Evolutionary conservation across 53 echinoderm and acorn worm genomes (phyloP).

Genomic region (Astropecten irregularis): DNA sequence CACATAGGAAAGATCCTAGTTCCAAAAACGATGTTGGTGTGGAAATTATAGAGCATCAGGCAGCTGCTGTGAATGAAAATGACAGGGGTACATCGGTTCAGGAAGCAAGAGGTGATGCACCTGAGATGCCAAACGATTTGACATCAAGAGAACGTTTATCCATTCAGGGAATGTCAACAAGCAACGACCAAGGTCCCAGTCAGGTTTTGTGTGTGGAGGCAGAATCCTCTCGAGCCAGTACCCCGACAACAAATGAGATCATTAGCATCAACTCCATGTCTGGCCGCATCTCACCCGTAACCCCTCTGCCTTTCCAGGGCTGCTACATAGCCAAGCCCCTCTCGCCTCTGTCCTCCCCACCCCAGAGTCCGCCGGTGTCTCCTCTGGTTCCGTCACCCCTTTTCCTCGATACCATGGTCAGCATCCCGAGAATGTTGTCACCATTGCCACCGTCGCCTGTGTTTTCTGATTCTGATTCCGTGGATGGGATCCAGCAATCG

Average conservation of each 20-base stretch:
- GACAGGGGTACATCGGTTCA: background rate
- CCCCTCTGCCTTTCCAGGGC: conserved; percentile 59
- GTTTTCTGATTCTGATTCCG: background rate
- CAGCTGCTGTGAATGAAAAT: background rate
- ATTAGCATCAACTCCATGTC: conserved; percentile 16
- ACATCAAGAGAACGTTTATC: background rate
- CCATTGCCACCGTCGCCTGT: conserved; percentile 72
- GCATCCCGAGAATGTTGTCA: conserved; percentile 61
- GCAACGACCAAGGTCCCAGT: background rate
- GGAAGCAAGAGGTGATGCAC: background rate
- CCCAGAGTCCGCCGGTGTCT: conserved; percentile 26
- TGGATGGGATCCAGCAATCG: background rate
- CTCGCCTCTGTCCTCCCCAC: conserved; percentile 62
- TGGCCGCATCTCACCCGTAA: conserved; percentile 40
- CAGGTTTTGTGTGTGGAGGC: conserved; percentile 39
- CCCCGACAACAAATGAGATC: conserved; percentile 27
- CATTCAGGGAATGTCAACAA: background rate
- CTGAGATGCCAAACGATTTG: too few species aligned
- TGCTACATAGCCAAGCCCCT: conserved; percentile 47
- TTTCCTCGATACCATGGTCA: conserved; percentile 20
- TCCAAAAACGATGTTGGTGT: background rate
- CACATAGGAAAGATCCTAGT: background rate
- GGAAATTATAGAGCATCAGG: background rate
- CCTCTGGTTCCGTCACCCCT: conserved; percentile 16
- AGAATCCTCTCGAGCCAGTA: conserved; percentile 28